Base-by-base conservation (phyloP, 2,113 vertebrate genomes). In the Rhadina sibilatrix region DNA sequence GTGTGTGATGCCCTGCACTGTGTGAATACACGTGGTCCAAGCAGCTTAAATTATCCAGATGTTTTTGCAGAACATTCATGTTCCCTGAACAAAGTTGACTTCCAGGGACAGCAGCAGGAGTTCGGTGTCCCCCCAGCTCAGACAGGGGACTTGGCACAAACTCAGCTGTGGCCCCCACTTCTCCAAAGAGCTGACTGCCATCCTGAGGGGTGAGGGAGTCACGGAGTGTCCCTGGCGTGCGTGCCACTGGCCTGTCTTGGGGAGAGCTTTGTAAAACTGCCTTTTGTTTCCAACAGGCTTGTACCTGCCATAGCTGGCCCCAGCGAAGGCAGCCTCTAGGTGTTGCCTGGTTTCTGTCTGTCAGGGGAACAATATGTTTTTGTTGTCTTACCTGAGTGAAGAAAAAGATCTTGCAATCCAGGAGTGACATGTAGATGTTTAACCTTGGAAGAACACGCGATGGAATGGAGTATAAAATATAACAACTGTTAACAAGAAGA, bases 241-340 rank as follows among this genome's bases (percentile, higher is more conserved):
- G 28, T 66, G 93, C 35, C 23, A 15, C 80, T 12, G 44, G 40
- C 42, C 31, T 38, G 10, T 5, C n/a, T 10, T 10, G 14, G 31
- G 56, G 65, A 60, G 49, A 64, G 37, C 80, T 86, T 40, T 72
- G 52, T 60, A 57, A 64, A 83, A 44, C 33, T 40, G n/a, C 44
- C 38, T 82, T 89, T 70, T 80, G 71, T 90, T 95, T 56, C 74
- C 38, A 47, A 15, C 90, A 91, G 93, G 87, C 88, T 90, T n/a
- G 38, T 87, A 69, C 94, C 50, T 96, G 95, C 66, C 31, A 9
- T 12, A 46, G 89, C 78, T 61, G 91, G 84, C 50, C 30, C 37
- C 46, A 54, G 71, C 71, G 33, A 42, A 65, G 66, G 81, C 61
- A 96, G 38, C 57, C 56, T 87, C 27, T 54, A 69, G 75, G 68